A percentile compares a stretch with the other conserved stretches of the same genome.
These are phyloP conservation scores for Drosophila helvetica DNA, from an alignment of 2,888 invertebrate genomes.

Conservation along the genomic window DNA sequence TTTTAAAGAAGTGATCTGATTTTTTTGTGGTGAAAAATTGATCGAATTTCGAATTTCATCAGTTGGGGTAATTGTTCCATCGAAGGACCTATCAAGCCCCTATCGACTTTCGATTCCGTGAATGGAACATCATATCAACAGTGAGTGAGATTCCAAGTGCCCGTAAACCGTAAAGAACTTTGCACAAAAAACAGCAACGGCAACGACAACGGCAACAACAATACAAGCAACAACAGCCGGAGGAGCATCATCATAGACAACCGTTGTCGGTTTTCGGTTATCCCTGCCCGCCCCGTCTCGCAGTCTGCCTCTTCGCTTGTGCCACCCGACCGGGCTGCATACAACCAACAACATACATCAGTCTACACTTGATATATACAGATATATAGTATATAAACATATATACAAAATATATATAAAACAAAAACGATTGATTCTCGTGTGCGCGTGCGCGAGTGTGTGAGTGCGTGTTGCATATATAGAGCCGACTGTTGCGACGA, in stretches of 20 bases:
- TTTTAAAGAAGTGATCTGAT: background rate
- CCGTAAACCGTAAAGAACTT: conserved; percentile 38
- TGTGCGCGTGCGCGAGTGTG: conserved; percentile 38
- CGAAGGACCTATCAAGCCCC: conserved; percentile 11
- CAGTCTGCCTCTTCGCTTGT: background rate
- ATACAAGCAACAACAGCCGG: conserved; percentile 35
- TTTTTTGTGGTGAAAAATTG: background rate
- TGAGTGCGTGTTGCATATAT: conserved; percentile 55
- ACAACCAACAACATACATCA: conserved; percentile 73
- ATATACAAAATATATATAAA: conserved; percentile 13
- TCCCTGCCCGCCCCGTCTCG: conserved; percentile 3
- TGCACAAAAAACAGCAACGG: conserved; percentile 43
- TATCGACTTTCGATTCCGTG: conserved; percentile 60
- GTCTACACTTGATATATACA: conserved; percentile 53
- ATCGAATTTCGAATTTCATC: background rate
- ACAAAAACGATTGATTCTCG: conserved; percentile 25
- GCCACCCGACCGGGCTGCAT: conserved; percentile 49
- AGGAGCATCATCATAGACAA: conserved; percentile 40
- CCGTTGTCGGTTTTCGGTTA: conserved; percentile 13
- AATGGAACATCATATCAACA: conserved; percentile 14
- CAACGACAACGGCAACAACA: conserved; percentile 42
- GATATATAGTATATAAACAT: conserved; percentile 27
- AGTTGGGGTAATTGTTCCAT: background rate
- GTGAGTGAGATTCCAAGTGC: conserved; percentile 35
- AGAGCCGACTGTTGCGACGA: conserved; percentile 63